These are phyloP conservation scores for Pristionchus arcanus DNA, from an alignment of 2,888 invertebrate genomes.

Conservation along the genomic window DNA sequence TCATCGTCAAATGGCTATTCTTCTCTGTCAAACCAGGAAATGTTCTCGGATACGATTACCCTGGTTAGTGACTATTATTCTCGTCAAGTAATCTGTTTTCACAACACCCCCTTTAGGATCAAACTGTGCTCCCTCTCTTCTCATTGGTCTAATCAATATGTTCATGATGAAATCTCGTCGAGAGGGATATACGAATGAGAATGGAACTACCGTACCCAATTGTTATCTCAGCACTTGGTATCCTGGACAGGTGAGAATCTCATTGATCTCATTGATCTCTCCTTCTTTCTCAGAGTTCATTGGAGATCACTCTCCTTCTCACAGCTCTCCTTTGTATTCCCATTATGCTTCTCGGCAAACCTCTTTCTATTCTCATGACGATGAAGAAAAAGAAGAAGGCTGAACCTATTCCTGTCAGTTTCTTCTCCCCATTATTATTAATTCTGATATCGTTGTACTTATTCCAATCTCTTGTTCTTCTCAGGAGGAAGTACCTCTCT, in stretches of 20 bases:
- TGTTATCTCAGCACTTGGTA: constrained; percentile 79
- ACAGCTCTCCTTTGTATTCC: constrained; percentile 74
- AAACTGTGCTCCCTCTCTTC: constrained; percentile 76
- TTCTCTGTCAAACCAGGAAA: constrained; percentile 64
- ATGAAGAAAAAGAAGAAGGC: constrained; percentile 22
- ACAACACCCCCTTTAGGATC: constrained; percentile 66
- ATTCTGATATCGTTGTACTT: background rate
- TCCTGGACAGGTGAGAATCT: constrained; percentile 75
- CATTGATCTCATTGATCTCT: background rate
- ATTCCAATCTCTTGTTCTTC: background rate
- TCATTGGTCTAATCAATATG: constrained; percentile 76
- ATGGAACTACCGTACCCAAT: constrained; percentile 60
- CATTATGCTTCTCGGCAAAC: constrained; percentile 78
- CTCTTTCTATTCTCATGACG: constrained; percentile 55
- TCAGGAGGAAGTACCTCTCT: constrained; percentile 10
- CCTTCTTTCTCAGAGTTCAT: constrained; percentile 65
- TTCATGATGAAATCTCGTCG: constrained; percentile 68
- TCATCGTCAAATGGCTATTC: constrained; percentile 93
- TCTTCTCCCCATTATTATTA: background rate
- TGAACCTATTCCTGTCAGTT: background rate
- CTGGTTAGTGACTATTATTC: constrained; percentile 59
- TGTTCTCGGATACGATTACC: constrained; percentile 74
- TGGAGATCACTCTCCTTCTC: constrained; percentile 78
- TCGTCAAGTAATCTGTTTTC: background rate
- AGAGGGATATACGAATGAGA: constrained; percentile 62